Percentiles rank a stretch among this genome's conserved stretches.
These are phyloP conservation scores for Mastigias papua DNA, from an alignment of 30 jellyfish, hydroid and myxozoan genomes.

Conservation along the genomic window DNA sequence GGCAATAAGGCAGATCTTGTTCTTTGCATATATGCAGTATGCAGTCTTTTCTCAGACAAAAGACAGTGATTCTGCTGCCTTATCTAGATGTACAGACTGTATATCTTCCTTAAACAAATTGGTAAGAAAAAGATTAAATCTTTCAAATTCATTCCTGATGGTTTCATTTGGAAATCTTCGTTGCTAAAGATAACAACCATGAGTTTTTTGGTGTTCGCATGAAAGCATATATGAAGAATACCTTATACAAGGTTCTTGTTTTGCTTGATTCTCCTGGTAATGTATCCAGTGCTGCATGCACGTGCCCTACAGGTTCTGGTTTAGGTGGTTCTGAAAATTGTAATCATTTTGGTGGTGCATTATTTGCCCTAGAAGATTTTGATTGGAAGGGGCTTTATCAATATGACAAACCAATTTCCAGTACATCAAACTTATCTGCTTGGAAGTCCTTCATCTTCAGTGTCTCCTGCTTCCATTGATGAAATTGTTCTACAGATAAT, in stretches of 20 bases:
- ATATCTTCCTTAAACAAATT: conserved; percentile 20
- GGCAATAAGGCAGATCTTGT: conserved; percentile 18
- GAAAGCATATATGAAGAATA: conserved; percentile 47
- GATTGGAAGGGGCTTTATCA: conserved; percentile 30
- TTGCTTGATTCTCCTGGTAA: conserved; percentile 26
- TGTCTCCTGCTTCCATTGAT: conserved; percentile 30
- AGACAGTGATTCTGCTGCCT: background rate
- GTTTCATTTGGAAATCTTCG: conserved; percentile 8
- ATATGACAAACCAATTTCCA: conserved; percentile 7
- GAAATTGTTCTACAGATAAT: conserved; percentile 27
- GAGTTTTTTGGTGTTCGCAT: conserved; percentile 28
- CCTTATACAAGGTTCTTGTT: background rate
- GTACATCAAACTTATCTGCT: conserved; percentile 50
- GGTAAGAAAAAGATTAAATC: conserved; percentile 26
- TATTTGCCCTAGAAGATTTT: conserved; percentile 45
- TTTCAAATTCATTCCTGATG: conserved; percentile 12
- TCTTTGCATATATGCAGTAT: conserved; percentile 14
- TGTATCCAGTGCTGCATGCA: conserved; percentile 44
- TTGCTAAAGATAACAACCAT: conserved; percentile 32
- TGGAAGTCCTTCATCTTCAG: conserved; percentile 44
- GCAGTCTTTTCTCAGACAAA: background rate
- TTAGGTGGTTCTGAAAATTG: conserved; percentile 42
- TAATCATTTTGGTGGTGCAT: conserved; percentile 44
- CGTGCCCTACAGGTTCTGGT: conserved; percentile 57
- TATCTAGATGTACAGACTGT: background rate